Evolutionary conservation across 2,888 invertebrate species (phyloP).

Genomic region (Lasioglossum leucozonium): DNA sequence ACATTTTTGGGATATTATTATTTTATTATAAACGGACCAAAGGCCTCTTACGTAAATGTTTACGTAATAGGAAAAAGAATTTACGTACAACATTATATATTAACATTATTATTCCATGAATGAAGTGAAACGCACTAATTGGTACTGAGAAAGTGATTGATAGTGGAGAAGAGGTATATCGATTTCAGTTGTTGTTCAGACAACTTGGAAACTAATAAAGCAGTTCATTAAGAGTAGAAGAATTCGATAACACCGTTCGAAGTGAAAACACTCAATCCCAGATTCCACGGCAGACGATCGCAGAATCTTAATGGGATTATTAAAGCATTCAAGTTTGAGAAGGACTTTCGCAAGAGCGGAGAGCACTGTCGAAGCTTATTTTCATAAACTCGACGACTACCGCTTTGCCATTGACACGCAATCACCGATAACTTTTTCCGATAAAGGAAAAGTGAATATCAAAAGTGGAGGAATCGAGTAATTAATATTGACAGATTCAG

Average conservation of each 20-base stretch:
- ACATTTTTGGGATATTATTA: no score
- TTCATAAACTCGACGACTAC: constrained; percentile 10
- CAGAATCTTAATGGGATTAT: constrained; percentile 38
- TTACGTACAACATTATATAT: no score
- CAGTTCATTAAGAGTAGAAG: not conserved
- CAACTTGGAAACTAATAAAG: constrained; percentile 1
- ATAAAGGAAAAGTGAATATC: not conserved
- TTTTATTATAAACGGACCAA: no score
- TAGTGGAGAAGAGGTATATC: not conserved
- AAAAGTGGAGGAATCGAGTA: not conserved
- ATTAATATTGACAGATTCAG: constrained; percentile 8
- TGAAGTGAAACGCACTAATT: not conserved
- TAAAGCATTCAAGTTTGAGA: constrained; percentile 10
- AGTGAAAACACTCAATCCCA: constrained; percentile 32
- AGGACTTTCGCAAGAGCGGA: constrained; percentile 4
- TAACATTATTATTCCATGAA: not conserved
- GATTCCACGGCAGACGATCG: constrained; percentile 12
- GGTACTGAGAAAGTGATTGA: not conserved
- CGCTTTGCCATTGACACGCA: not conserved
- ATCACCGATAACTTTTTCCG: constrained; percentile 3
- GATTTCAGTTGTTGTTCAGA: not conserved
- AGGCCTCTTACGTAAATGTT: no score
- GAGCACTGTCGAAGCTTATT: constrained; percentile 25
- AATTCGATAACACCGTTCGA: constrained; percentile 18
- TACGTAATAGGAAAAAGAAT: no score